These are phyloP conservation scores for Byasa hedistus DNA, from an alignment of 2,888 invertebrate genomes.

Conservation along the genomic window DNA sequence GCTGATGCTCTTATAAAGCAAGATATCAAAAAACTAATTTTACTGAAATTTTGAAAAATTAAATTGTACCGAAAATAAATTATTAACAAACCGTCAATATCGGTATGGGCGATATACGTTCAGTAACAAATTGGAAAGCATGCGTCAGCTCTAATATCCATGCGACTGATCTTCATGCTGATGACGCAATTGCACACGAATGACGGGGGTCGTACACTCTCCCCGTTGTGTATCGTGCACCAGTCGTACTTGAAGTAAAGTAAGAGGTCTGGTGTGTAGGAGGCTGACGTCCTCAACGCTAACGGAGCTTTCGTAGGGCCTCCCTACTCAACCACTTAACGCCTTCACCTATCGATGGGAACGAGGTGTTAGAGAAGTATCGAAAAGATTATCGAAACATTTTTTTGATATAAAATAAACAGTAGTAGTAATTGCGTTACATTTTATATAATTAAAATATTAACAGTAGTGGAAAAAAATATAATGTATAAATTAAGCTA, in stretches of 20 bases:
- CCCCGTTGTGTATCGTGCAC: constrained; percentile 24
- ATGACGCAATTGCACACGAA: constrained; percentile 14
- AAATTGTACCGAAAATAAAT: not conserved
- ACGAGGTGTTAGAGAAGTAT: not conserved
- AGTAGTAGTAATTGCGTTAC: no score
- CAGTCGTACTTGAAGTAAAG: constrained; percentile 50
- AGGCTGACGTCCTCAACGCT: constrained; percentile 51
- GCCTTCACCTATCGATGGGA: not conserved
- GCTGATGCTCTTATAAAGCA: no score
- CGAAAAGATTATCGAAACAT: not conserved
- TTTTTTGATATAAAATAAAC: no score
- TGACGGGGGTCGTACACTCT: constrained; percentile 22
- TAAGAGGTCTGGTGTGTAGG: constrained; percentile 51
- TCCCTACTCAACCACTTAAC: not conserved
- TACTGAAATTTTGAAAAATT: no score
- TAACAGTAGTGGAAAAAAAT: no score
- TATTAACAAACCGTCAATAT: not conserved
- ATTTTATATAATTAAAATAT: no score
- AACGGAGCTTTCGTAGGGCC: constrained; percentile 34
- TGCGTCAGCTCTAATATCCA: not conserved
- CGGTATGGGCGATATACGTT: not conserved
- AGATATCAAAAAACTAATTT: no score
- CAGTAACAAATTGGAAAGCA: not conserved
- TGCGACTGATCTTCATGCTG: constrained; percentile 7
- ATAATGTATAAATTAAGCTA: not conserved